Percentiles rank a stretch among this genome's conserved stretches.
phyloP scores from a whole-genome alignment of 2,797 vertebrate species.

The Spondyliosoma cantharus region DNA sequence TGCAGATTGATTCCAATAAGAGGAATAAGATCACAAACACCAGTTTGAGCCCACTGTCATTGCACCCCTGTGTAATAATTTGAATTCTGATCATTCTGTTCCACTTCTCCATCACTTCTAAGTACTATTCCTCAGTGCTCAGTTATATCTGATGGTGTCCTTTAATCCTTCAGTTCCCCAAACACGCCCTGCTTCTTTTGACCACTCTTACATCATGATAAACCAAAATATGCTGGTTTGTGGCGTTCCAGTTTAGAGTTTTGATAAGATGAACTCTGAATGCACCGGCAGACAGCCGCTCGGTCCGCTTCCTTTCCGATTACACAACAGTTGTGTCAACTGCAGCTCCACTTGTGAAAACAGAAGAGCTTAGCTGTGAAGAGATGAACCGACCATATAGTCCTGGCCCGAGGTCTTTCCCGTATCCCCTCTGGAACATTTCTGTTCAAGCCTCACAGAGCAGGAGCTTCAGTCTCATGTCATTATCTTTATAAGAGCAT shows the following conservation, averaged over 20 bases:
- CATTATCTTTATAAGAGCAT: slow-evolving; percentile 19
- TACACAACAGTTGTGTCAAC: slow-evolving; percentile 60
- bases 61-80: background rate
- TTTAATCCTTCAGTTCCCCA: slow-evolving; percentile 4
- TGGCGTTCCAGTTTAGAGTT: slow-evolving; percentile 39
- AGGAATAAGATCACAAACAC: background rate
- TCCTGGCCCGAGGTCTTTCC: slow-evolving; percentile 16
- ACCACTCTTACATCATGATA: slow-evolving; percentile 34
- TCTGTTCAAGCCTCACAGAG: slow-evolving; percentile 25
- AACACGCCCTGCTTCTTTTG: slow-evolving; percentile 13
- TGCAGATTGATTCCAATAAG: background rate
- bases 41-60: background rate
- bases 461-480: slow-evolving; percentile 30
- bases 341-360: slow-evolving; percentile 50
- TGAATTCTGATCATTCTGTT: background rate
- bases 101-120: background rate
- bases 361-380: slow-evolving; percentile 33
- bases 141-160: slow-evolving; percentile 19
- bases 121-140: background rate
- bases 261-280: slow-evolving; percentile 68
- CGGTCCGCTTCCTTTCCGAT: slow-evolving; percentile 56
- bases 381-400: slow-evolving; percentile 34
- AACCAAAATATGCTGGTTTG: slow-evolving; percentile 60
- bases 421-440: slow-evolving; percentile 22
- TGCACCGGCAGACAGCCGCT: slow-evolving; percentile 30